These are phyloP conservation scores for Micronycteris hirsuta DNA, from an alignment of 2,113 vertebrate genomes.

Conservation along the genomic window DNA sequence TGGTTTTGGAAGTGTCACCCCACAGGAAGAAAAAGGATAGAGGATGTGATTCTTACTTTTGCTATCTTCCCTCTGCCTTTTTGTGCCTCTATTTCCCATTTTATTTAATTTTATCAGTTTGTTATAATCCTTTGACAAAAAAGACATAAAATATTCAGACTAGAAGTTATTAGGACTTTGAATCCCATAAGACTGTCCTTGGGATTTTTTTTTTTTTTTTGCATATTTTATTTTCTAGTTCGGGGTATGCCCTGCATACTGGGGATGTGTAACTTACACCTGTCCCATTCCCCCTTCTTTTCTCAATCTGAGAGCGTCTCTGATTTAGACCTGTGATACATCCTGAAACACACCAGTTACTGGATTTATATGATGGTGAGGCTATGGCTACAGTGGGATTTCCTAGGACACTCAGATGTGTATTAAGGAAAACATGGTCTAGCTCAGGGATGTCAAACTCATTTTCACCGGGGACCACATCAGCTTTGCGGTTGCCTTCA, in stretches of 20 bases:
- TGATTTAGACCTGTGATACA: not conserved
- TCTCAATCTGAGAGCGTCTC: not conserved
- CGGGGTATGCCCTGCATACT: not conserved
- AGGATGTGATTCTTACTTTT: not conserved
- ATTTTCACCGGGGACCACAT: too few species aligned
- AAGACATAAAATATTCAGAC: constrained; percentile 24
- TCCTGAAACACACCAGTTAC: not conserved
- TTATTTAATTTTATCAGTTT: not conserved
- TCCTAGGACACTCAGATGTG: not conserved
- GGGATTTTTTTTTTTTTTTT: not conserved
- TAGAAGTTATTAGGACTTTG: constrained; percentile 38
- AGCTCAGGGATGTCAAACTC: not conserved
- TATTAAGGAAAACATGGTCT: not conserved
- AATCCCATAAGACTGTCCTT: not conserved
- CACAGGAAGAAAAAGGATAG: not conserved
- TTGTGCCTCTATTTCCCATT: not conserved
- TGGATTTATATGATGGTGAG: not conserved
- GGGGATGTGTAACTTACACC: not conserved
- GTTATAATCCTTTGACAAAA: constrained; percentile 22
- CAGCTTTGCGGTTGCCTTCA: too few species aligned
- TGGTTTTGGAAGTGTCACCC: not conserved
- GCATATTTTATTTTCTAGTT: not conserved
- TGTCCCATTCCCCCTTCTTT: not conserved
- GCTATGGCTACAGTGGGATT: not conserved
- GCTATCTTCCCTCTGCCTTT: not conserved